Base-by-base conservation (phyloP, 2,888 invertebrate species). In the Tachina lurida region DNA sequence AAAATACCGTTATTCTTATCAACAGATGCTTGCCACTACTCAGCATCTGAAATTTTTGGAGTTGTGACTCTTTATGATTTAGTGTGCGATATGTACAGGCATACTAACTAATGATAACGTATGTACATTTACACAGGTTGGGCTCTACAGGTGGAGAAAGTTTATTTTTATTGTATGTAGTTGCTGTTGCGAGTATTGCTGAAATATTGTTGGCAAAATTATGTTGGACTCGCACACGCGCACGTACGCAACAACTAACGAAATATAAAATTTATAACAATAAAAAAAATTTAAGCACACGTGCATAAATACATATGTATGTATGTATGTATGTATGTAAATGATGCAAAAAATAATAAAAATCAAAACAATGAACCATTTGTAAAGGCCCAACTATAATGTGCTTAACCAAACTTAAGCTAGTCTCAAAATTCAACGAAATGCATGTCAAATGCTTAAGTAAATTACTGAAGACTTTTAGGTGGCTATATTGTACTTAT, bases 121-220 rank as follows among this genome's bases (percentile, higher is more conserved):
- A 45, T 10, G 52, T 15, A 49, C 39, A 58, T 73, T 63, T 13
- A 71, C 45, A 77, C 77, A 78, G 67, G 62, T 78, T 78, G 77
- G 71, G 54, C 83, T 73, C 77, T 73, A 78, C 77, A 83, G 77
- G 67, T 83, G 83, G 83, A 83, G 83, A 83, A 83, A 83, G 83
- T 83, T 83, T 60, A 52, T 43, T 58, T 65, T 67, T 70, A 43
- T 56, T 62, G 31, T 65, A 31, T 68, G 52, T 60, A 62, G 43
- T 62, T 74, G 43, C 45, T 49, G 19, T 45, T 71, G 60, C 47
- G 19, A 58, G n/a, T 62, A 49, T 60, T 83, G 73, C 60, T 82
- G 52, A 67, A 80, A 80, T 65, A 60, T 78, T 74, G 73, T 83
- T 83, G 83, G 83, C 83, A 83, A 83, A 77, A 81, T 70, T 73